These are phyloP conservation scores for Netelia melanura DNA, from an alignment of 2,888 invertebrate species.

Conservation along the genomic window DNA sequence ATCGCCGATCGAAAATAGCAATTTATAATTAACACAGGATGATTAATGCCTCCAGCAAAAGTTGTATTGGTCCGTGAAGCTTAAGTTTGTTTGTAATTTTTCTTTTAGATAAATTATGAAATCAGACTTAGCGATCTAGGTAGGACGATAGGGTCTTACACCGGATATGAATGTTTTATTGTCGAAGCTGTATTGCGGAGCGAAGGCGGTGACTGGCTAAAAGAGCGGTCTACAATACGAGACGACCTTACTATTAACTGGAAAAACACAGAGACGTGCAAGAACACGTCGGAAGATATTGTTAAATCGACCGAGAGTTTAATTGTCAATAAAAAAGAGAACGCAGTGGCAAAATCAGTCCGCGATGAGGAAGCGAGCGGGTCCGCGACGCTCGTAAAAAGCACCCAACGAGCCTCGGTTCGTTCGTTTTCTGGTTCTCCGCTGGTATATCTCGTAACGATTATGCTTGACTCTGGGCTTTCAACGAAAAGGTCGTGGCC, in stretches of 20 bases:
- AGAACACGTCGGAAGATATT: constrained; percentile 18
- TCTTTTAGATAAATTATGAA: too few species aligned
- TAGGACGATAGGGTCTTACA: too few species aligned
- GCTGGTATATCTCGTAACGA: constrained; percentile 32
- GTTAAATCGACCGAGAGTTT: constrained; percentile 52
- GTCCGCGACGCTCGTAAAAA: constrained; percentile 63
- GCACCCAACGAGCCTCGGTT: constrained; percentile 28
- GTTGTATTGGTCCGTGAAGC: too few species aligned
- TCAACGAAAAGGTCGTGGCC: constrained; percentile 16
- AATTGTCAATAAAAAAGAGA: constrained; percentile 61
- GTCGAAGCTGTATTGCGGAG: too few species aligned
- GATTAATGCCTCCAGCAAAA: too few species aligned
- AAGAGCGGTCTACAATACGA: background rate
- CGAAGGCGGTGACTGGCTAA: too few species aligned
- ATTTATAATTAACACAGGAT: too few species aligned
- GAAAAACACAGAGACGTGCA: background rate
- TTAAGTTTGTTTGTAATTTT: too few species aligned
- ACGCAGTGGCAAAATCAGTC: constrained; percentile 35
- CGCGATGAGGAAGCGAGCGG: constrained; percentile 53
- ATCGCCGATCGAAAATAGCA: too few species aligned
- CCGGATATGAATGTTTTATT: too few species aligned
- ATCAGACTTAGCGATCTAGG: too few species aligned
- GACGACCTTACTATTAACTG: constrained; percentile 29
- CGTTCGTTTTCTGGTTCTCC: constrained; percentile 7
- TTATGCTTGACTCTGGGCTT: constrained; percentile 25